Evolutionary conservation across 2,797 vertebrate genomes (phyloP), one percentile per base, ranked within the genome.

Genomic region (Knipowitschia caucasica): DNA sequence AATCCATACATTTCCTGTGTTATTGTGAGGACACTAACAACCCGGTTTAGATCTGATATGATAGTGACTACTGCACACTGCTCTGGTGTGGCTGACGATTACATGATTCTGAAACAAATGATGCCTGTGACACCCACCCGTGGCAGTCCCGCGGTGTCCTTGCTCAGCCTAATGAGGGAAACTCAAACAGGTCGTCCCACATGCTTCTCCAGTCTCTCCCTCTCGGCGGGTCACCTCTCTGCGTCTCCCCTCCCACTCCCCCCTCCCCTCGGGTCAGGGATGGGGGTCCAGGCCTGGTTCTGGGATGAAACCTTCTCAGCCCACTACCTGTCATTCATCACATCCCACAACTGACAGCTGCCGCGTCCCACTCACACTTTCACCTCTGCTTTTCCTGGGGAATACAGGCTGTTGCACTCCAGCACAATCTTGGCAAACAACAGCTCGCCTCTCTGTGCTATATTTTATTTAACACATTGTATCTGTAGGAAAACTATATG

Each of bases 71-170:
- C 10, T 20, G 36, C 18, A 25, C 4, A 14, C 3, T 4, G 11
- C 11, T 5, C 3, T 25, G 40, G 12, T 25, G 23, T 25, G 14
- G 40, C 7, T 1, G 5, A 43, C 21, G 25, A 6, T 43, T 21
- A 24, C 40, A 43, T 43, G 23, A 43, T 43, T 43, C 25, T 44
- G 11, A 44, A 44, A 27, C 42, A 44, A 44, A 72, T 67, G 84
- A 85, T 85, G 76, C 76, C 83, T 87, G 77, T 74, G 78, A 88
- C 88, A 85, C 87, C 89, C 88, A 88, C 85, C 82, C 45, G 26
- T 30, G 44, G 11, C 26, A n/a, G 10, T 83, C 80, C 77, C 80
- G 86, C 83, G 67, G 72, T 78, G 78, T 86, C 85, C 83, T 82
- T 81, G 70, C 67, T 69, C 74, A 79, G 27, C 40, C 67, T 46